Conservation (phyloP, 2,888 invertebrate species). For the Cremastinae sp. region DNA sequence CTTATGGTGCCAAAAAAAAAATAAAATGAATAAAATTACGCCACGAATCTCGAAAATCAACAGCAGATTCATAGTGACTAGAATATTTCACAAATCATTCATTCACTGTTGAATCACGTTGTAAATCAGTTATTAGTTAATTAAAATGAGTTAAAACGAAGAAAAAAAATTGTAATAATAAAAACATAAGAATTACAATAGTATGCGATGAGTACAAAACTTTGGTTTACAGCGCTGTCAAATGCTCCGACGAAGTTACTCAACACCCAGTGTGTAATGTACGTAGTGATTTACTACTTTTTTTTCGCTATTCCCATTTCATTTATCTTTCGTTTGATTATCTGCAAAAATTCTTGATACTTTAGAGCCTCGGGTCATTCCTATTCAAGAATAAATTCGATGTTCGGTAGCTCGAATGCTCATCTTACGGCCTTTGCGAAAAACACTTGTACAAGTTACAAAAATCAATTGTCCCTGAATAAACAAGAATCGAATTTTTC, state of each 20-base stretch:
- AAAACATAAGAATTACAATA: slow-evolving; percentile 62
- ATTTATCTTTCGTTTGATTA: slow-evolving; percentile 51
- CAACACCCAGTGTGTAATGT: slow-evolving; percentile 51
- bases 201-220: slow-evolving; percentile 72
- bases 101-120: slow-evolving; percentile 73
- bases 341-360: slow-evolving; percentile 55
- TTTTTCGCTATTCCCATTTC: slow-evolving; percentile 20
- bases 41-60: slow-evolving; percentile 65
- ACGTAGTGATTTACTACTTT: slow-evolving; percentile 48
- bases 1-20: slow-evolving; percentile 33
- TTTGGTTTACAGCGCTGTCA: slow-evolving; percentile 78
- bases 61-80: slow-evolving; percentile 78
- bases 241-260: slow-evolving; percentile 52
- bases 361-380: slow-evolving; percentile 45
- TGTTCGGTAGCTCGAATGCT: slow-evolving; percentile 56
- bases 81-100: slow-evolving; percentile 78
- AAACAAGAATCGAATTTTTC: slow-evolving; percentile 26
- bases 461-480: slow-evolving; percentile 35
- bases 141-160: slow-evolving; percentile 67
- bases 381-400: slow-evolving; percentile 51
- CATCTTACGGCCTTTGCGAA: slow-evolving; percentile 46
- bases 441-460: slow-evolving; percentile 38
- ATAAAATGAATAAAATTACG: slow-evolving; percentile 41
- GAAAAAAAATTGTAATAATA: slow-evolving; percentile 64
- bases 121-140: slow-evolving; percentile 69